phyloP scores from a whole-genome alignment of 2,888 invertebrate genomes.

The Rhamnusium bicolor region DNA sequence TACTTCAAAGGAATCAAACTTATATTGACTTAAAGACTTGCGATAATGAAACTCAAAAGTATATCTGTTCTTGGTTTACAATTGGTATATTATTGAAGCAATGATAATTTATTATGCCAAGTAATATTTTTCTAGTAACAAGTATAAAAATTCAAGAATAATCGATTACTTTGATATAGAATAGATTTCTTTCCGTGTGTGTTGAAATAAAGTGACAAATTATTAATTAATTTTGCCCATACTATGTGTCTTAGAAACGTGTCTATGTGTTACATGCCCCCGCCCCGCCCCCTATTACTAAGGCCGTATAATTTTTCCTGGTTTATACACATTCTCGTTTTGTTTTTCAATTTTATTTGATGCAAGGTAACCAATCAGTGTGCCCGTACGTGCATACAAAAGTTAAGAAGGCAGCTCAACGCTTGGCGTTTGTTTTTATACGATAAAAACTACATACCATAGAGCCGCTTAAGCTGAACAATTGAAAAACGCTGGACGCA shows the following conservation, averaged over 20 bases:
- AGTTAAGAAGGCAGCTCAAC: slow-evolving; percentile 54
- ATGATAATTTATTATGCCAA: too few species aligned
- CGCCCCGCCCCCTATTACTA: not conserved
- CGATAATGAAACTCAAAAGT: too few species aligned
- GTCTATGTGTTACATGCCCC: not conserved
- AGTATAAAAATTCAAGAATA: too few species aligned
- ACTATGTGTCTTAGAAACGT: too few species aligned
- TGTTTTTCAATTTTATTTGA: slow-evolving; percentile 35
- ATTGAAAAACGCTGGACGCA: slow-evolving; percentile 48
- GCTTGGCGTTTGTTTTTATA: slow-evolving; percentile 48
- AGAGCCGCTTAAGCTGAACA: slow-evolving; percentile 52
- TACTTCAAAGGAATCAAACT: too few species aligned
- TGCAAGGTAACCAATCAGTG: slow-evolving; percentile 52
- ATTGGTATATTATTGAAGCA: too few species aligned
- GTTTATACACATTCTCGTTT: slow-evolving; percentile 35
- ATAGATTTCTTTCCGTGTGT: too few species aligned
- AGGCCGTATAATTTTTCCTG: slow-evolving; percentile 1
- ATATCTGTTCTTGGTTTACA: too few species aligned
- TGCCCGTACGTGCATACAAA: slow-evolving; percentile 54
- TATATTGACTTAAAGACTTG: too few species aligned
- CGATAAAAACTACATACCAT: slow-evolving; percentile 47
- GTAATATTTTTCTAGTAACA: too few species aligned
- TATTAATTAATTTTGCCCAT: not conserved
- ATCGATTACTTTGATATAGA: too few species aligned
- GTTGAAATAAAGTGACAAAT: too few species aligned